Evolutionary conservation across 2,797 vertebrate genomes (phyloP), one percentile per base, ranked within the genome.

Genomic region (Crenuchus spilurus): DNA sequence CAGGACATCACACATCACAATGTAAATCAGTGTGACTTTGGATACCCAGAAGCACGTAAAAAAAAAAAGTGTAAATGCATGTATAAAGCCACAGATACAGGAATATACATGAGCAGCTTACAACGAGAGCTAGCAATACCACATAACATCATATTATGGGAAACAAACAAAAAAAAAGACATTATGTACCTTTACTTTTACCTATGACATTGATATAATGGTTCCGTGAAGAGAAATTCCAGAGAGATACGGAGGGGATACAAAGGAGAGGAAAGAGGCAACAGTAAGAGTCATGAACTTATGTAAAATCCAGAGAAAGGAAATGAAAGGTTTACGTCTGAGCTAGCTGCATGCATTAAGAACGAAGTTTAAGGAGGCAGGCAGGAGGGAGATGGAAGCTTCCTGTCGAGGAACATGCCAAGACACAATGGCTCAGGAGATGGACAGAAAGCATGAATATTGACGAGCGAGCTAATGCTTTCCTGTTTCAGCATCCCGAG

Each of bases 111-210:
- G 62, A 51, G 64, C 24, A 82, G 69, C 58, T 72, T 37, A 77
- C n/a, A 68, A 46, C 37, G 42, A 64, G 33, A 79, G 54, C 49
- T 51, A 42, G 37, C 69, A 48, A 67, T 22, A 67, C 24, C 67
- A 51, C 18, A 51, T 70, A n/a, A 66, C 51, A n/a, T 64, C 58
- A 64, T 85, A 87, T 80, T 87, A 90, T 80, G 69, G 62, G 26
- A 16, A 70, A 55, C 52, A n/a, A 31, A 55, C 7, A 16, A 39
- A 85, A 89, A 88, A 79, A 76, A 69, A 90, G 91, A 86, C 83
- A 88, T 91, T 42, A 76, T 91, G 92, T 95, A 95, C 94, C 94
- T 95, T 95, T 95, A 94, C 91, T 95, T 95, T 95, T 95, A 94
- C 94, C 94, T 95, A 95, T 90, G 90, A 87, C 88, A 93, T 94